These are phyloP conservation scores for Dipodomys ordii DNA, from an alignment of 2,113 vertebrate genomes.

Conservation along the genomic window DNA sequence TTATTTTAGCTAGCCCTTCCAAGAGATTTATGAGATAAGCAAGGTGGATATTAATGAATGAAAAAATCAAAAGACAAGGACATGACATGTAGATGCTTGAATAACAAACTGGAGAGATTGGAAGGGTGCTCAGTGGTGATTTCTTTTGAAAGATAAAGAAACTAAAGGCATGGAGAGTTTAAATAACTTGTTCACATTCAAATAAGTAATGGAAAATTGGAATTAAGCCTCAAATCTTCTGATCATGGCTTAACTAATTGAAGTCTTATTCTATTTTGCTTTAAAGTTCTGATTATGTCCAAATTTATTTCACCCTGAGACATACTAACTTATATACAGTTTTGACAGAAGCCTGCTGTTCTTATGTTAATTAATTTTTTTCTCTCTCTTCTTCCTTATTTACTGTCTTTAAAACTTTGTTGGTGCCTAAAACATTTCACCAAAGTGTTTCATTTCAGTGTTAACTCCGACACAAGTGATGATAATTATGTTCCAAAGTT, in stretches of 20 bases:
- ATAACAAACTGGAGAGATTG: slow-evolving; percentile 36
- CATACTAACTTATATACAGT: slow-evolving; percentile 57
- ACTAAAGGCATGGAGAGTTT: slow-evolving; percentile 28
- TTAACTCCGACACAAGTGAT: slow-evolving; percentile 78
- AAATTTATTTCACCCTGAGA: slow-evolving; percentile 71
- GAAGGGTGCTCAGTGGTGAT: not conserved
- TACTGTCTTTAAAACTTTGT: slow-evolving; percentile 72
- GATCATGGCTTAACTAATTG: slow-evolving; percentile 62
- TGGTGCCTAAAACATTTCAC: slow-evolving; percentile 74
- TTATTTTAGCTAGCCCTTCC: slow-evolving; percentile 45
- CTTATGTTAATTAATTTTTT: slow-evolving; percentile 62
- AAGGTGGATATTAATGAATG: slow-evolving; percentile 3
- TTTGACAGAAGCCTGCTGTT: slow-evolving; percentile 50
- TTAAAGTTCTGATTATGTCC: slow-evolving; percentile 70
- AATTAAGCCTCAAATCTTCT: slow-evolving; percentile 59
- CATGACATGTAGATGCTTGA: slow-evolving; percentile 4
- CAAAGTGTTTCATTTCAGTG: slow-evolving; percentile 78
- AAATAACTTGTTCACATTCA: slow-evolving; percentile 38
- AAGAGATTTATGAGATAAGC: slow-evolving; percentile 1
- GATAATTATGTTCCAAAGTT: slow-evolving; percentile 79
- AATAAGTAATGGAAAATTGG: slow-evolving; percentile 49
- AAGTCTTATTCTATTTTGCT: slow-evolving; percentile 53
- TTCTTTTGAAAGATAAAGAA: slow-evolving; percentile 56
- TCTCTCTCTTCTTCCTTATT: slow-evolving; percentile 56
- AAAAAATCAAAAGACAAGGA: slow-evolving; percentile 16